Base-by-base conservation (phyloP, 2,888 invertebrate species). In the Teinopalpus imperialis region DNA sequence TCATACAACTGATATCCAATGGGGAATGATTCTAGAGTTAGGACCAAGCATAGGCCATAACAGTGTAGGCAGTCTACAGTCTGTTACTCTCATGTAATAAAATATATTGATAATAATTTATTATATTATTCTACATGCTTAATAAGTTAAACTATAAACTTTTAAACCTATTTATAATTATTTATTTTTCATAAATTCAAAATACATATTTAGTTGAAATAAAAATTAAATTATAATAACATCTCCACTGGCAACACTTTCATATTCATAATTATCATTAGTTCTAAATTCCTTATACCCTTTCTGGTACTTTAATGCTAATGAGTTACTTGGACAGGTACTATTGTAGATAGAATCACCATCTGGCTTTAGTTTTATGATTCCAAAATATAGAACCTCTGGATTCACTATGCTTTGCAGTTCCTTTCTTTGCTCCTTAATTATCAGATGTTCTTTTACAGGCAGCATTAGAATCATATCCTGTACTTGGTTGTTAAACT, bases 231-330 rank as follows among this genome's bases (percentile, higher is more conserved):
- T 53, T 37, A 80, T 59, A 40, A 87, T 67, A 6, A 81, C 54
- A 51, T 85, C 79, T 51, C 63, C 49, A 3, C 69, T 63, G 2
- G 71, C 56, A 1, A 71, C 34, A 21, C 59, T 54, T 46, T 69
- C 63, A 54, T 81, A 85, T 7, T 56, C 58, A 51, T 66, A 79
- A 3, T 54, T 54, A 1, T 57, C 48, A 12, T 37, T 48, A 7
- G 42, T 48, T 5, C 49, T 40, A 46, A 62, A 66, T 41, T 78
- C 69, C 29, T 70, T 73, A 29, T 74, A 88, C 0, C 88, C 88
- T 49, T 78, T 86, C 45, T 88, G 86, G 52, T 86, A 86, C 53
- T 69, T 81, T 43, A 88, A 55, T 1, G 88, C 88, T 1, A 86
- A 61, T 3, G 88, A 87, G 57, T 87, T 68, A 5, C 54, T 56